Base-by-base conservation (phyloP, 2,888 invertebrate species). In the Heliconius erato region DNA sequence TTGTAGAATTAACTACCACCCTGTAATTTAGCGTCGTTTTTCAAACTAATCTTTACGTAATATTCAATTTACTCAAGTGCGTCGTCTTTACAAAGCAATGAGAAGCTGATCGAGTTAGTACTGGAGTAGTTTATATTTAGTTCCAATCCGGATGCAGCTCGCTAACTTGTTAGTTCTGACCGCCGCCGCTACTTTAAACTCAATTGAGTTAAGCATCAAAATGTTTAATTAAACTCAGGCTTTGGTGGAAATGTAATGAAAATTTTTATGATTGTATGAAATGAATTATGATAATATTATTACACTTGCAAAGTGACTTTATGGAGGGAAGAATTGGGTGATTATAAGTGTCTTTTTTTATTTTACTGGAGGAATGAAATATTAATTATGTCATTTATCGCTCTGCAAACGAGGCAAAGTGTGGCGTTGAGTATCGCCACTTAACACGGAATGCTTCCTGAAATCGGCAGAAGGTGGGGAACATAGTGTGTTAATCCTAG, bases 131-230 rank as follows among this genome's bases (percentile, higher is more conserved):
- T 72, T 72, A 40, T 19, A 44, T 49, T 12, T 40, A 79, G 78
- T 79, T 28, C 79, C 44, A 74, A 80, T 80, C 79, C 65, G 28
- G 65, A 74, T 49, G 79, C 79, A 28, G 74, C 63, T 72, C 74
- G 40, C 63, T 28, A 80, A 80, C 79, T 80, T 80, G 79, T 74
- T 74, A 74, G 74, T 80, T 79, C 63, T 80, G 79, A 80, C 79
- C 72, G 72, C 44, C 63, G 63, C 26, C 44, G 44, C 65, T 28
- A 74, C 72, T 74, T 74, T 63, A 35, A 35, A 76, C 35, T 76
- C 59, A 76, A 76, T 59, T 3, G 59, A 59, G 74, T 63, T 59
- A 23, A 32, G 16, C 19, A n/a, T 59, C 5, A 9, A 35, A 76
- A 76, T 74, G 59, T 16, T 71, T 35, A 59, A 59, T 59, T 14